Conservation (phyloP, 2,888 invertebrate genomes). For the Melanotus villosus region DNA sequence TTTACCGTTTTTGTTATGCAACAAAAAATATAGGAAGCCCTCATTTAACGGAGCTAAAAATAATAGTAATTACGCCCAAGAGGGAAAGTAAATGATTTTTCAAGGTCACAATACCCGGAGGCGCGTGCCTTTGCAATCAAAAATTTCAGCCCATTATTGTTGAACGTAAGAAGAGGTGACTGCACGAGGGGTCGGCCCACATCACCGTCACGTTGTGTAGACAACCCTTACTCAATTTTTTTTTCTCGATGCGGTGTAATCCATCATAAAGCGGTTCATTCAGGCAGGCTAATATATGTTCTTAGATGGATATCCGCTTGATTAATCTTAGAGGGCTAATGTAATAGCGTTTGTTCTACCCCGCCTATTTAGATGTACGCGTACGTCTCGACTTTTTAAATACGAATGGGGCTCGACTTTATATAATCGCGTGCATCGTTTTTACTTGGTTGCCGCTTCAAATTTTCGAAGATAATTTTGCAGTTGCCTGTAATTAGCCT, state of each 20-base stretch:
- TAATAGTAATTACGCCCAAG: constrained; percentile 20
- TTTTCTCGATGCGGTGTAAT: constrained; percentile 39
- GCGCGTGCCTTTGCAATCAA: constrained; percentile 39
- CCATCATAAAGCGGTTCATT: constrained; percentile 43
- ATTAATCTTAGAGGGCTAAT: constrained; percentile 57
- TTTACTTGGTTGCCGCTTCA: too few relatives aligned
- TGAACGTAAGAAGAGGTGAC: constrained; percentile 25
- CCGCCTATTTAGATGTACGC: constrained; percentile 34
- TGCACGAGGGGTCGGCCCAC: constrained; percentile 37
- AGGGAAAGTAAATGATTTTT: constrained; percentile 26
- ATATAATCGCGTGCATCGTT: constrained; percentile 6
- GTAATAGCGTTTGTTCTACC: constrained; percentile 52
- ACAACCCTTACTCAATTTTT: constrained; percentile 44
- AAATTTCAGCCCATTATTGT: constrained; percentile 27
- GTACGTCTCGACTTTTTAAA: too few relatives aligned
- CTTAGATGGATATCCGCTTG: constrained; percentile 59
- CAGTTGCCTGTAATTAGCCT: constrained; percentile 10
- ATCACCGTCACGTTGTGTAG: constrained; percentile 39
- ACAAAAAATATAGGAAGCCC: constrained; percentile 18
- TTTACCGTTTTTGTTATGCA: neutral
- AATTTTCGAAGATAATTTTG: constrained; percentile 1
- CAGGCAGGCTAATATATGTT: constrained; percentile 52
- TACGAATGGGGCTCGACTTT: too few relatives aligned
- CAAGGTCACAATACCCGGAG: constrained; percentile 27
- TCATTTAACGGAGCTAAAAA: constrained; percentile 3